phyloP scores from a whole-genome alignment of 1,140 invertebrate species.

The Ips nitidus region DNA sequence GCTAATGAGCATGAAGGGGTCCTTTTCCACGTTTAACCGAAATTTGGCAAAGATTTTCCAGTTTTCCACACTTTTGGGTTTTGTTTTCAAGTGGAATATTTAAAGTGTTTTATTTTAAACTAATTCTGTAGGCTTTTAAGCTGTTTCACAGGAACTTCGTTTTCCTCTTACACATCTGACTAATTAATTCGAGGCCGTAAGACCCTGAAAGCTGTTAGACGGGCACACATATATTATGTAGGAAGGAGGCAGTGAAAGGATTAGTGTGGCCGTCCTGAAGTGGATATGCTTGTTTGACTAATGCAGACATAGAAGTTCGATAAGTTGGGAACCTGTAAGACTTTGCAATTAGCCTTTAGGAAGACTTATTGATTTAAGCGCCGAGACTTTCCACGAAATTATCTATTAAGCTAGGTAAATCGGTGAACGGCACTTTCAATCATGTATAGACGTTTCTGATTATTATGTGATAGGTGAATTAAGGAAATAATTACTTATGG shows the following conservation, averaged over 20 bases:
- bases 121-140: background rate
- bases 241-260: constrained; percentile 42
- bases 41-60: too few relatives aligned
- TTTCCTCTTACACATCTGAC: constrained; percentile 31
- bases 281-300: constrained; percentile 52
- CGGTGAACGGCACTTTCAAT: too few relatives aligned
- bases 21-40: too few relatives aligned
- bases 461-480: too few relatives aligned
- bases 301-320: constrained; percentile 50
- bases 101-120: background rate
- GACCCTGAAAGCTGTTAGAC: constrained; percentile 33
- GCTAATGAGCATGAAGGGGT: too few relatives aligned
- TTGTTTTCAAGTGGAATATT: too few relatives aligned
- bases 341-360: constrained; percentile 29
- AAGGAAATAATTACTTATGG: too few relatives aligned
- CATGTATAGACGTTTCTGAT: too few relatives aligned
- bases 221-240: constrained; percentile 37
- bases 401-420: too few relatives aligned
- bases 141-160: constrained; percentile 14
- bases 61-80: too few relatives aligned
- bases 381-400: background rate
- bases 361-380: constrained; percentile 29
- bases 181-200: constrained; percentile 37
- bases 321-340: constrained; percentile 45
- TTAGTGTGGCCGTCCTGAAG: constrained; percentile 47